Evolutionary conservation across 1,140 invertebrate species (phyloP).

Genomic region (Wasmannia auropunctata): DNA sequence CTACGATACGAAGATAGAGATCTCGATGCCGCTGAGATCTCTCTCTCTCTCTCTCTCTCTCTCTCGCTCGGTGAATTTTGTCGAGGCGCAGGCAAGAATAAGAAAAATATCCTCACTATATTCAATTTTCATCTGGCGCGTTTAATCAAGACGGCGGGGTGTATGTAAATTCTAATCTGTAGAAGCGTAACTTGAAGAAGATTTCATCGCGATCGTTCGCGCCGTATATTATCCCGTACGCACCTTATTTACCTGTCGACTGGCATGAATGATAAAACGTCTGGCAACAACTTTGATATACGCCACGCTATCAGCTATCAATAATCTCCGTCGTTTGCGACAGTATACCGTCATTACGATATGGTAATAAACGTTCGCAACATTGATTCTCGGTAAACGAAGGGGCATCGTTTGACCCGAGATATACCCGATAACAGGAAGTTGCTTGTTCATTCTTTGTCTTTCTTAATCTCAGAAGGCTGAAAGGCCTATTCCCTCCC

Average conservation of each 20-base stretch:
- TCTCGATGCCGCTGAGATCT: not conserved
- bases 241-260: conserved; percentile 38
- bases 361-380: conserved; percentile 51
- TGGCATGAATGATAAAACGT: conserved; percentile 60
- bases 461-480: conserved; percentile 20
- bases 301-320: conserved; percentile 55
- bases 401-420: conserved; percentile 18
- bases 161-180: conserved; percentile 23
- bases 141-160: not conserved
- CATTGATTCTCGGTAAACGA: conserved; percentile 54
- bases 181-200: conserved; percentile 6
- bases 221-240: conserved; percentile 37
- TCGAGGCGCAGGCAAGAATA: conserved; percentile 9
- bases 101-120: not conserved
- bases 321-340: conserved; percentile 55
- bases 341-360: conserved; percentile 47
- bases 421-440: conserved; percentile 48
- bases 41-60: too few species aligned
- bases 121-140: conserved; percentile 6
- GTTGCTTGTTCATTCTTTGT: conserved; percentile 51
- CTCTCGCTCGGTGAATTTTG: conserved; percentile 24
- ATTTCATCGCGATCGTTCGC: conserved; percentile 24
- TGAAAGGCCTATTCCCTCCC: not conserved
- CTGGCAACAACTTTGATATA: conserved; percentile 50
- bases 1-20: conserved; percentile 36